These are phyloP conservation scores for Zapus hudsonius DNA, from an alignment of 2,113 vertebrate genomes.

Conservation along the genomic window DNA sequence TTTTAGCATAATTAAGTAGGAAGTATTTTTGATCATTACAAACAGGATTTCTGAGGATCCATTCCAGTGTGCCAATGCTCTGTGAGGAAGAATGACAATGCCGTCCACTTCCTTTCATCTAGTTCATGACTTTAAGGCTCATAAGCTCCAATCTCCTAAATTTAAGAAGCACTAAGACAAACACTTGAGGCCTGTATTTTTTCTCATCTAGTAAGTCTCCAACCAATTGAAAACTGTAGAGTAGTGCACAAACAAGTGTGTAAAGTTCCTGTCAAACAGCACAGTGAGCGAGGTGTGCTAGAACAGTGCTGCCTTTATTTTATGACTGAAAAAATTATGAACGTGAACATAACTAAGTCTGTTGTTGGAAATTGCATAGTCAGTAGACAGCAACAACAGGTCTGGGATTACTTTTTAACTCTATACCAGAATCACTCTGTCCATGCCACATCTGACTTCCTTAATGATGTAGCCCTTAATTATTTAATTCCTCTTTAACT, in stretches of 20 bases:
- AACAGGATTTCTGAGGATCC: conserved; percentile 55
- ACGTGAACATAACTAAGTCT: not conserved
- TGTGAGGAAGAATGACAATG: not conserved
- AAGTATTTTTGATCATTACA: conserved; percentile 1
- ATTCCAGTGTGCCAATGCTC: conserved; percentile 13
- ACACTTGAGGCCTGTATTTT: not conserved
- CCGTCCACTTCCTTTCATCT: not conserved
- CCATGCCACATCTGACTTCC: not conserved
- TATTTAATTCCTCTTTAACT: conserved; percentile 12
- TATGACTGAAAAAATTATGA: not conserved
- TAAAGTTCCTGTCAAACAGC: not conserved
- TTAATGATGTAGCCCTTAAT: not conserved
- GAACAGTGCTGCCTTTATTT: not conserved
- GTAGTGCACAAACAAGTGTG: not conserved
- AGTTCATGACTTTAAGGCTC: not conserved
- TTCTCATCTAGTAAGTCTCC: not conserved
- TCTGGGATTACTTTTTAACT: not conserved
- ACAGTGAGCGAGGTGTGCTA: no score
- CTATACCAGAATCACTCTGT: not conserved
- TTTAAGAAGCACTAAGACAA: no score
- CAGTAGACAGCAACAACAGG: not conserved
- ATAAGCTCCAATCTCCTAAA: no score
- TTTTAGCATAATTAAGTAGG: conserved; percentile 1
- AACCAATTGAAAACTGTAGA: conserved; percentile 42
- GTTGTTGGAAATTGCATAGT: not conserved